Conservation (phyloP, 1,140 invertebrate species). For the Anastrepha ludens region DNA sequence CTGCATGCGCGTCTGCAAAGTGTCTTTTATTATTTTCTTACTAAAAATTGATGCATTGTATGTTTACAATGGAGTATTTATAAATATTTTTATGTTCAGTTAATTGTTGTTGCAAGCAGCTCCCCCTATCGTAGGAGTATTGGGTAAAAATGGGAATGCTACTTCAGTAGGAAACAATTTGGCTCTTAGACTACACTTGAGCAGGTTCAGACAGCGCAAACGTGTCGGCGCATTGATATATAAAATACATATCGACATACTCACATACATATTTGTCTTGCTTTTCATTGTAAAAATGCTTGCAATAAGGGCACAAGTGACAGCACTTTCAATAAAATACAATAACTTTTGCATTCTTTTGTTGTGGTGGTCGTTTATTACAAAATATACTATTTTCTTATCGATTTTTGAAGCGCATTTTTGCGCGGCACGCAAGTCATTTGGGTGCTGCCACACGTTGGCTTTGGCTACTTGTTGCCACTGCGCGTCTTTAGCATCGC, state of each 20-base stretch:
- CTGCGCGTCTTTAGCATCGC: background rate
- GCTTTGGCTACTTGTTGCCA: constrained; percentile 39
- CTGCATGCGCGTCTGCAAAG: background rate
- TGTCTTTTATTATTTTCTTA: background rate
- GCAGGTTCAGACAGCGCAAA: background rate
- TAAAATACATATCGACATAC: no score
- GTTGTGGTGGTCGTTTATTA: background rate
- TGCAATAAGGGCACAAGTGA: constrained; percentile 17
- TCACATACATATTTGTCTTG: background rate
- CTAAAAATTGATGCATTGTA: background rate
- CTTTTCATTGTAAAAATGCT: constrained; percentile 45
- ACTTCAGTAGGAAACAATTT: constrained; percentile 46
- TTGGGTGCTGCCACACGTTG: background rate
- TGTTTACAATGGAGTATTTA: background rate
- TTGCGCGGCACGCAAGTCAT: background rate
- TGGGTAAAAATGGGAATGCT: background rate
- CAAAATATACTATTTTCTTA: background rate
- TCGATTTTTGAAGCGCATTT: constrained; percentile 28
- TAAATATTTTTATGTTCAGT: constrained; percentile 5
- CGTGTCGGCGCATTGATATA: constrained; percentile 31
- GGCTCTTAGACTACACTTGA: constrained; percentile 20
- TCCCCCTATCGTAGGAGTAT: background rate
- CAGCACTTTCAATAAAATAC: constrained; percentile 18
- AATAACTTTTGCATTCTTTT: constrained; percentile 37
- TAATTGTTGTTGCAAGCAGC: background rate